Evolutionary conservation across 2,797 vertebrate species (phyloP).

Genomic region (Borostomias antarcticus): DNA sequence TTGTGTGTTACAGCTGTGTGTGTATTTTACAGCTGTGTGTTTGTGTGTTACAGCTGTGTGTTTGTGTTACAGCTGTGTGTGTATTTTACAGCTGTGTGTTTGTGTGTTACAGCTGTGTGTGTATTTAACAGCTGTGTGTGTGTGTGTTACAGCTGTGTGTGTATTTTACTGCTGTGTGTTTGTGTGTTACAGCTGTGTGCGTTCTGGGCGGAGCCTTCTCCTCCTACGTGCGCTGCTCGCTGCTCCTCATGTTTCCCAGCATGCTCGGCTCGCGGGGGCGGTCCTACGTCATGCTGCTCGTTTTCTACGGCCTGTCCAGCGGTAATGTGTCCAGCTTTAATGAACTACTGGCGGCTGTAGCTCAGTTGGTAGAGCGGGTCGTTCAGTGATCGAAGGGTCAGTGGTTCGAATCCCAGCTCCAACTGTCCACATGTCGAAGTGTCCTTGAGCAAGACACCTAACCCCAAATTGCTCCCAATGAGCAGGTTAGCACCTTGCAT

Average conservation of each 20-base stretch:
- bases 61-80: neutral
- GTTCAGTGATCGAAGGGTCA: too few species aligned
- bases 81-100: neutral
- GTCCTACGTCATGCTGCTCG: slow-evolving; percentile 75
- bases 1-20: neutral
- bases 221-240: slow-evolving; percentile 79
- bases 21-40: neutral
- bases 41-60: neutral
- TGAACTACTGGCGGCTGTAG: too few species aligned
- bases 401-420: too few species aligned
- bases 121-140: too few species aligned
- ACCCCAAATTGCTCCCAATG: too few species aligned
- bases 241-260: slow-evolving; percentile 81
- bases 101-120: neutral
- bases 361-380: too few species aligned
- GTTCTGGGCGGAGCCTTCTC: slow-evolving; percentile 77
- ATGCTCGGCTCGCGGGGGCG: slow-evolving; percentile 85
- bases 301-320: slow-evolving; percentile 73
- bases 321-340: slow-evolving; percentile 63
- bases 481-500: too few species aligned
- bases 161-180: neutral
- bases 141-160: neutral
- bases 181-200: slow-evolving; percentile 70
- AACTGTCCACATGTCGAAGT: too few species aligned
- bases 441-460: too few species aligned